Percentiles rank a stretch among this genome's conserved stretches.
These are phyloP conservation scores for Drosophila simulans DNA, from an alignment of 1,140 invertebrate species.

Conservation along the genomic window DNA sequence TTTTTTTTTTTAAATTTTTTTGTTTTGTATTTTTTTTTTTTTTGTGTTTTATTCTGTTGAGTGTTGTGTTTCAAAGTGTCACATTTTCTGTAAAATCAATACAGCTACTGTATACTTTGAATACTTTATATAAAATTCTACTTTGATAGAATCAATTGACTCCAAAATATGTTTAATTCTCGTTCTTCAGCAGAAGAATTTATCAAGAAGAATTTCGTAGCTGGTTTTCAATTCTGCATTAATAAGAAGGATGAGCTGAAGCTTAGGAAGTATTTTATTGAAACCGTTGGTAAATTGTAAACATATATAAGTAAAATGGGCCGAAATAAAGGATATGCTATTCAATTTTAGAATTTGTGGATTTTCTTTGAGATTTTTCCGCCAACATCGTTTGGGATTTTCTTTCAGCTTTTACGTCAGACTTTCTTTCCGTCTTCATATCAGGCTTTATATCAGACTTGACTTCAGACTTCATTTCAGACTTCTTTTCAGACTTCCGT, in stretches of 20 bases:
- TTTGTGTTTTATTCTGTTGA: not conserved
- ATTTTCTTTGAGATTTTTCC: not conserved
- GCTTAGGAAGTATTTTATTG: not conserved
- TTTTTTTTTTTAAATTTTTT: not conserved
- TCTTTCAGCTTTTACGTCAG: not conserved
- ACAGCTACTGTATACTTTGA: not conserved
- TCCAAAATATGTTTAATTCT: too few relatives aligned
- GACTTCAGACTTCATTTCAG: not conserved
- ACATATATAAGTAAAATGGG: not conserved
- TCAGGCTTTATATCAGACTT: not conserved
- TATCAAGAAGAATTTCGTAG: too few relatives aligned
- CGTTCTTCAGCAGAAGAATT: not conserved
- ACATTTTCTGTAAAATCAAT: not conserved
- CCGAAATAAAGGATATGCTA: not conserved
- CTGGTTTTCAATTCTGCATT: too few relatives aligned
- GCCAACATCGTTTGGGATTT: not conserved
- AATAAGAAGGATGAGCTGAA: too few relatives aligned
- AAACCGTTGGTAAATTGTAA: conserved; percentile 1
- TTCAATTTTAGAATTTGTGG: not conserved
- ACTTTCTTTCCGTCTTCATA: not conserved
- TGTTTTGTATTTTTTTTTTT: not conserved
- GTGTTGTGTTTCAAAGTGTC: not conserved
- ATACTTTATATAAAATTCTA: not conserved
- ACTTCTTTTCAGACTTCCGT: not conserved
- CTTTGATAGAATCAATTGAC: too few relatives aligned